Base-by-base conservation (phyloP, 2,113 vertebrate species). In the Eira barbara region DNA sequence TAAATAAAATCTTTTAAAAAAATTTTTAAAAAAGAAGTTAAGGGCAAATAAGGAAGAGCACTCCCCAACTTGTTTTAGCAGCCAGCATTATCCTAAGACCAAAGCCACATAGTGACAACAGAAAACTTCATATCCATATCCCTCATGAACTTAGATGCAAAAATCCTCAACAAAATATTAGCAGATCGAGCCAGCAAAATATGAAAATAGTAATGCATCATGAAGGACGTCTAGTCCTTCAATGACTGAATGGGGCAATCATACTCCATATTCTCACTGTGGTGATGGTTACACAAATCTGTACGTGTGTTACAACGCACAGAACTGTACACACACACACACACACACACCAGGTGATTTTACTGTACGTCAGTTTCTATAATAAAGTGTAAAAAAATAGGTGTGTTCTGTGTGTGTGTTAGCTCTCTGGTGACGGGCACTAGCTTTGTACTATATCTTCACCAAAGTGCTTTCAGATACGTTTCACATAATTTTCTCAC, bases 21-120 rank as follows among this genome's bases (percentile, higher is more conserved):
- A 12, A 0, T 23, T 49, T 4, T 4, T 15, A 52, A 61, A 3
- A 23, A 59, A 10, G 1, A 63, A 63, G 3, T 11, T 11, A 31
- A 31, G 63, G 47, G 4, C 20, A 49, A 65, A 57, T 12, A 55
- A 36, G 92, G 52, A 69, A 74, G 27, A 88, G 17, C 49, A 36
- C 3, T 74, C 29, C 17, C 17, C 29, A n/a, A 6, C 61, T 47
- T 79, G 5, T 21, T 73, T 63, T 18, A 73, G 73, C 63, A 14
- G 36, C 14, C 39, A 29, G 10, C 7, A 13, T 91, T 65, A 73
- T 6, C 36, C 18, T 87, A 20, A 87, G 20, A 15, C 13, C 21
- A 25, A 86, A 86, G 39, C 47, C 85, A 63, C 20, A 81, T 21
- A n/a, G 25, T 5, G 31, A 80, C 31, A 79, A 42, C 10, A 82